Base-by-base conservation (phyloP, 2,797 vertebrate species). In the Amniataba percoides region DNA sequence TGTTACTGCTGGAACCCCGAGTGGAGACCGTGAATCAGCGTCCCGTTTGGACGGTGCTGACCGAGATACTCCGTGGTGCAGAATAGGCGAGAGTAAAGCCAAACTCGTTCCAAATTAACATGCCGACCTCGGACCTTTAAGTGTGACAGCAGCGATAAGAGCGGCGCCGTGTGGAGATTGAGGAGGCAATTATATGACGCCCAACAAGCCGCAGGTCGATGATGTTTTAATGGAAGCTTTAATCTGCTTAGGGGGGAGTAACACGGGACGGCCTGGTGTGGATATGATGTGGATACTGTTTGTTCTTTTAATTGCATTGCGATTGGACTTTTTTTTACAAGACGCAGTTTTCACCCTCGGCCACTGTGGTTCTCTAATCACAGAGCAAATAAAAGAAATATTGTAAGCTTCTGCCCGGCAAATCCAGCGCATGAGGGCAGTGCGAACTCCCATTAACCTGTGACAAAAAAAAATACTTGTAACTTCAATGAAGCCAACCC, bases 151-250 rank as follows among this genome's bases (percentile, higher is more conserved):
- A 2, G 62, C 0, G 80, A 87, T 87, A 86, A 87, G 77, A 81
- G 48, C 25, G 0, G n/a, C 2, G 69, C 75, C 27, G 27, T n/a
- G 62, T 15, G 40, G 59, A 80, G 79, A 89, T 59, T 23, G 63
- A 87, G 25, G 66, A 81, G 57, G 71, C 64, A 71, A 83, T 86
- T 84, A 84, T 56, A 49, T 66, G 19, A 75, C 60, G n/a, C n/a
- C 43, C 52, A 74, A 60, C 63, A 77, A 70, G n/a, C 71, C 64
- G 71, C 48, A 66, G 78, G 72, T 85, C 68, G 48, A 84, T 82
- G 71, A 66, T 59, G 67, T 74, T 78, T 80, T 80, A 83, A 85
- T 78, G 61, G 73, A 81, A 68, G 72, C 74, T 77, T 76, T 79
- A 81, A 86, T 79, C 82, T 88, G 75, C 34, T 82, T 43, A 53